Evolutionary conservation across 2,113 vertebrate genomes (phyloP), one percentile per base, ranked within the genome.

Genomic region (Sander vitreus): DNA sequence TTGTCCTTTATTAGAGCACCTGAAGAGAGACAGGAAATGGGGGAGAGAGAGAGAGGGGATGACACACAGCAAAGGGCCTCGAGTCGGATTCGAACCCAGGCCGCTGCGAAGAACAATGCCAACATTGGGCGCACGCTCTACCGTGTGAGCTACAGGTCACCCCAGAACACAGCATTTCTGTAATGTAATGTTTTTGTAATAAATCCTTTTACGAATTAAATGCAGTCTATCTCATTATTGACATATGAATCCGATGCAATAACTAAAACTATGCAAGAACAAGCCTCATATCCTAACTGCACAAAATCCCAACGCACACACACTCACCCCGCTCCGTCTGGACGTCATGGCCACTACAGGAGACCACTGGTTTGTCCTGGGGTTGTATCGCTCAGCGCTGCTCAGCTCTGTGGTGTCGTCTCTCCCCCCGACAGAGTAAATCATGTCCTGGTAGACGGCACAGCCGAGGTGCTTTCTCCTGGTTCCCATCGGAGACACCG

Each of bases 271-370:
- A 23, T 14, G 5, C 23, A 23, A n/a, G 13, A 25, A n/a, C 36
- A 27, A 65, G 16, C 23, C 8, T 43, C 13, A 65, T 19, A 12
- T 45, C n/a, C 47, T 4, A 51, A 14, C 15, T 5, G 4, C 4
- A 53, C 43, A 66, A 14, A 72, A 10, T 9, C n/a, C 5, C 16
- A 36, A 3, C 5, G 4, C 43, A 47, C 43, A 23, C 15, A 47
- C 43, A 23, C 97, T 93, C 93, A 99, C 98, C 81, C 98, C 98
- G 1, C 98, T 99, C 2, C 98, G 96, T 54, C 98, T 96, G 25
- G 98, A 99, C 0, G 98, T 99, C 98, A 99, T 99, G 54, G 98
- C 98, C 45, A 99, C 98, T 2, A 99, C 98, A 0, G 98, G 97
- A 69, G 98, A 99, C 98, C 98, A 99, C 93, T 99, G 98, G 93